Base-by-base conservation (phyloP, 2,888 invertebrate genomes). In the Agriopis leucophaearia region DNA sequence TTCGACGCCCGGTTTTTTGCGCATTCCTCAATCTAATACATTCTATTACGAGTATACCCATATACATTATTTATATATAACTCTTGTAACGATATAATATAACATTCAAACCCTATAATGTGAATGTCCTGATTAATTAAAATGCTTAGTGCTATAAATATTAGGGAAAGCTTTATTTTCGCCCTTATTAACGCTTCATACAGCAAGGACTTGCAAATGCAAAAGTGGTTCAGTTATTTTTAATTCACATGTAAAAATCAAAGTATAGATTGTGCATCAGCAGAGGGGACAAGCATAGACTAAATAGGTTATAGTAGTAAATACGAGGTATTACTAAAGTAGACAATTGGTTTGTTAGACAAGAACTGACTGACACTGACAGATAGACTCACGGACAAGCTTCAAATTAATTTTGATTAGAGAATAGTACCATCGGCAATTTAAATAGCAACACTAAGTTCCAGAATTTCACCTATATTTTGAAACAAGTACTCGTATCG, bases 1-100 rank as follows among this genome's bases (percentile, higher is more conserved):
- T 16, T 38, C 27, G 55, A 57, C 54, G 54, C 45, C 64, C 48
- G 18, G 48, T 13, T 50, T 50, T 36, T 16, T 16, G n/a, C 38
- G 56, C 61, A 66, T 61, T 55, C 55, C 58, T 48, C 52, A 18
- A 50, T 56, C 57, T 44, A 44, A 44, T 44, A n/a, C n/a, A 15
- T 6, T 6, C 7, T 15, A 44, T n/a, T 44, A 38, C 44, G 7
- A 7, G n/a, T 27, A 27, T 27, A 5, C 4, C 27, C 12, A 6
- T n/a, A 44, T 44, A n/a, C 44, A 44, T 44, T 44, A 44, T 44
- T 44, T 44, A 13, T 13, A 50, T 50, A 12, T 35, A 50, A 50
- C 18, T 5, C 16, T 6, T 51, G 13, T 51, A 35, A 6, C 27
- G 18, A 27, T 35, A 51, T 12, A 50, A 27, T 50, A 6, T 12